Evolutionary conservation across 2,113 vertebrate species (phyloP).

Genomic region (Oreotrochilus melanogaster): DNA sequence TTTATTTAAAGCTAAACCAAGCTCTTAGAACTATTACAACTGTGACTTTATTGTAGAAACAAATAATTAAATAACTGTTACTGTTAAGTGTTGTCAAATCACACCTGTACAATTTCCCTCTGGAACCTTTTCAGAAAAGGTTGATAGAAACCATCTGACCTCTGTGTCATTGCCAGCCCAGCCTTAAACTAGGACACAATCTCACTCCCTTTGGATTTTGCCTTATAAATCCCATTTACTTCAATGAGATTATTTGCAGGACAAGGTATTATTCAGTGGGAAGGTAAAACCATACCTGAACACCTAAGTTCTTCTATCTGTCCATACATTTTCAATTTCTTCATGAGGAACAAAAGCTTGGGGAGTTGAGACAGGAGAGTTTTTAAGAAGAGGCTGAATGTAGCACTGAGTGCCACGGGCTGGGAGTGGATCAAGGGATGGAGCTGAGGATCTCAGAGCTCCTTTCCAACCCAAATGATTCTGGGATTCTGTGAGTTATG

Average conservation of each 20-base stretch:
- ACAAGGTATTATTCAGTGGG: background rate
- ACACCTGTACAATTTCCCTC: background rate
- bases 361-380: background rate
- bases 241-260: background rate
- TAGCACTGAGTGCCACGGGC: too few relatives aligned
- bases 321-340: background rate
- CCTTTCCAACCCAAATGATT: too few relatives aligned
- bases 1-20: background rate
- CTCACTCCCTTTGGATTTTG: background rate
- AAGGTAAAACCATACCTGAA: background rate
- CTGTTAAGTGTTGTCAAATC: background rate
- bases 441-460: too few relatives aligned
- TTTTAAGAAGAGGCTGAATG: too few relatives aligned
- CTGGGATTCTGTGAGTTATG: background rate
- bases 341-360: background rate
- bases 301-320: background rate
- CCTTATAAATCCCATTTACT: background rate
- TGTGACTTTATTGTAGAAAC: background rate
- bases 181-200: too few relatives aligned
- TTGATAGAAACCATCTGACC: too few relatives aligned
- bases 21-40: background rate
- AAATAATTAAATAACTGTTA: background rate
- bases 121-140: background rate
- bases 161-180: too few relatives aligned
- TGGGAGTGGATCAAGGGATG: too few relatives aligned